Evolutionary conservation across 2,888 invertebrate species (phyloP), one percentile per base, ranked within the genome.

Genomic region (Steinernema hermaphroditum): DNA sequence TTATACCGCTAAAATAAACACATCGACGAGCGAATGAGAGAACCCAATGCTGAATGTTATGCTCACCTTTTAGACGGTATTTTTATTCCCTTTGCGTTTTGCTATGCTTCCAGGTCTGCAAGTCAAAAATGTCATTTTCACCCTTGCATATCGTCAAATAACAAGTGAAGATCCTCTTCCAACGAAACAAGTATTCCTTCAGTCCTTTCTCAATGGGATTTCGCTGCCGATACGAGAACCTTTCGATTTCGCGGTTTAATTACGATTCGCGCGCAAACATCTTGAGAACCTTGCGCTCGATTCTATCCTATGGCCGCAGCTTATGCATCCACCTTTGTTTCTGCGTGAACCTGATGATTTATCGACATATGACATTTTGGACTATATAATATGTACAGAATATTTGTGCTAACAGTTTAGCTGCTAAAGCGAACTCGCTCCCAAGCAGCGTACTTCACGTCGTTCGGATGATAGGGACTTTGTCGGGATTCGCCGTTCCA

Each of bases 401-500:
- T 16, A 62, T 37, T 4, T 8, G 4, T 8, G 27, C 22, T 50
- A 50, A n/a, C 16, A 62, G 16, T 29, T 62, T 62, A 62, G 32
- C 62, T 62, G 32, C 62, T 62, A 27, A 62, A 62, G 37, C 72
- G 74, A 27, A 44, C 29, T 29, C 62, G 50, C 77, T 79, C 73
- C 46, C 76, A 78, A n/a, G 32, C 29, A n/a, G 72, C 37, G 57
- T 78, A 78, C 68, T 75, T 70, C 14, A 81, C 77, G 71, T 78
- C 78, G 69, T 80, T 78, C 0, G 78, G 75, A 68, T 75, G 70
- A 34, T 78, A 78, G 37, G 78, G 78, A 9, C 75, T 70, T 50
- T 81, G 70, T 24, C 78, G 76, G 24, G 80, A 75, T 54, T 80
- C 77, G 6, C 78, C 78, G 70, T 80, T 78, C 78, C 78, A 78